Percentiles rank a stretch among this genome's conserved stretches.
These are phyloP conservation scores for Clitarchus hookeri DNA, from an alignment of 2,888 invertebrate genomes.

Conservation along the genomic window DNA sequence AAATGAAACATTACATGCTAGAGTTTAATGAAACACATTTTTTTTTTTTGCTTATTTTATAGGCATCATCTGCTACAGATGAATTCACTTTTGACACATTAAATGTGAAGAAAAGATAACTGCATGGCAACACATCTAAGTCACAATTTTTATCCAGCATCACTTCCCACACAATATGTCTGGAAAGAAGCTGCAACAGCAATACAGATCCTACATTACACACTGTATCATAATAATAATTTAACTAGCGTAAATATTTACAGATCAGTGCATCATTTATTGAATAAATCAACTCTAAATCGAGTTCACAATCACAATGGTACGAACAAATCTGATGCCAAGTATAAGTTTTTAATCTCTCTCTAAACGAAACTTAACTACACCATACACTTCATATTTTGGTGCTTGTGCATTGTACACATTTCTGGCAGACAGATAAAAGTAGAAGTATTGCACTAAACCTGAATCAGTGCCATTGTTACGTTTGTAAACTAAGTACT, in stretches of 20 bases:
- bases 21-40: conserved; percentile 31
- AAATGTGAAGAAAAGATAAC: conserved; percentile 23
- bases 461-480: not conserved
- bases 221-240: conserved; percentile 18
- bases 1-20: conserved; percentile 38
- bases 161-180: conserved; percentile 23
- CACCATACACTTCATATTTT: conserved; percentile 6
- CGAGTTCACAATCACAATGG: not conserved
- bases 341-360: not conserved
- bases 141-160: not conserved
- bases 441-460: not conserved
- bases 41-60: conserved; percentile 32
- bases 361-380: conserved; percentile 7
- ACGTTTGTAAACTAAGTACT: no score
- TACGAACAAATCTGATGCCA: not conserved
- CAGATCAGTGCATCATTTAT: conserved; percentile 14
- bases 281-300: not conserved
- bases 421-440: not conserved
- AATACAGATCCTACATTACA: conserved; percentile 20
- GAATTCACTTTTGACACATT: conserved; percentile 33
- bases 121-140: conserved; percentile 19
- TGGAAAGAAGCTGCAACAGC: conserved; percentile 16
- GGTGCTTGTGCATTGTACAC: conserved; percentile 6
- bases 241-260: conserved; percentile 17
- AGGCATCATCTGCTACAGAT: conserved; percentile 43